Evolutionary conservation across 1,140 invertebrate species (phyloP).

Genomic region (Ectropis grisescens): DNA sequence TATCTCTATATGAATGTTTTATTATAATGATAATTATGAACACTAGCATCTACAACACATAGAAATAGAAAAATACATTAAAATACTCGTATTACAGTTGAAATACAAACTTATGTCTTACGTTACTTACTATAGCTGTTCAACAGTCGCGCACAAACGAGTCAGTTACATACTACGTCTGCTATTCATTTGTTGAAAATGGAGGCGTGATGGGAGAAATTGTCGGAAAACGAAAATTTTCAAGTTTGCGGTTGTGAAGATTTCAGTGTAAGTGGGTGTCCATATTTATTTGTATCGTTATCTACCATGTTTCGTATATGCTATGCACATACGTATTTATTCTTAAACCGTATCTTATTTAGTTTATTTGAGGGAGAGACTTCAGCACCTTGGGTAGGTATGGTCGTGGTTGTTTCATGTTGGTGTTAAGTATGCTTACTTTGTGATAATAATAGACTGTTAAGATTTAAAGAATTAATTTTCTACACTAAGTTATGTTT

Average conservation of each 20-base stretch:
- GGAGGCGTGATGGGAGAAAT: constrained; percentile 59
- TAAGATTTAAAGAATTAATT: too few relatives aligned
- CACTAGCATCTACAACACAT: too few relatives aligned
- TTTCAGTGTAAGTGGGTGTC: constrained; percentile 35
- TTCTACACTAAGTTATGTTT: too few relatives aligned
- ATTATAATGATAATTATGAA: too few relatives aligned
- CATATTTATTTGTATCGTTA: constrained; percentile 24
- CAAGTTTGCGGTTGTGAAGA: constrained; percentile 48
- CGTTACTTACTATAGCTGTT: too few relatives aligned
- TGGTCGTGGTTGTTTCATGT: constrained; percentile 35
- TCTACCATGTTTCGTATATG: constrained; percentile 23
- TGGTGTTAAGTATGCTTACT: too few relatives aligned
- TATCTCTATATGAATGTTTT: too few relatives aligned
- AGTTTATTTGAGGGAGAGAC: constrained; percentile 68
- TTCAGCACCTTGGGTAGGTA: constrained; percentile 37
- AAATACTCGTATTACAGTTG: too few relatives aligned
- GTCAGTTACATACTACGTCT: constrained; percentile 14
- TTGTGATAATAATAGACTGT: too few relatives aligned
- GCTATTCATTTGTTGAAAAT: constrained; percentile 66
- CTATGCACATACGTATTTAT: constrained; percentile 20
- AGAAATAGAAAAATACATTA: too few relatives aligned
- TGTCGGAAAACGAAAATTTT: constrained; percentile 52
- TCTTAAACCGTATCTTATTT: constrained; percentile 24
- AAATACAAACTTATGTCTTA: too few relatives aligned
- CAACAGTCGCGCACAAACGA: too few relatives aligned